These are phyloP conservation scores for Eurystomus glaucurus DNA, from an alignment of 2,797 vertebrate species.

Conservation along the genomic window DNA sequence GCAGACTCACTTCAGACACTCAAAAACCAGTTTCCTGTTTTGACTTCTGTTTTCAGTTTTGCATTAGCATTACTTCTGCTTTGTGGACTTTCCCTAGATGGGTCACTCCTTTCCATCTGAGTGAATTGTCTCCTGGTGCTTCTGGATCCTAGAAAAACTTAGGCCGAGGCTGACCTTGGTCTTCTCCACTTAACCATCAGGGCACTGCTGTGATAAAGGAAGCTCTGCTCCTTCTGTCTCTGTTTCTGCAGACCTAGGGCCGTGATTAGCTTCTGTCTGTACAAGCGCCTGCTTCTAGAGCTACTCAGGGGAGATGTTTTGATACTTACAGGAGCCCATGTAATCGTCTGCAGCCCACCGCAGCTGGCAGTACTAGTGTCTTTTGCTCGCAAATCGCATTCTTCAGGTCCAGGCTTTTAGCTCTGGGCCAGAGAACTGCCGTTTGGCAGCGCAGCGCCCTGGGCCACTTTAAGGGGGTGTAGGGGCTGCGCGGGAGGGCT, in stretches of 20 bases:
- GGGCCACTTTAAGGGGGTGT: accelerated
- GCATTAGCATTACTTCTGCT: background rate
- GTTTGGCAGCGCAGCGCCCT: accelerated
- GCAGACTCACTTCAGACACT: background rate
- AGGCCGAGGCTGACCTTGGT: background rate
- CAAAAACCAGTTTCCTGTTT: background rate
- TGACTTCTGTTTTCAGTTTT: background rate
- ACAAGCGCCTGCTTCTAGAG: background rate
- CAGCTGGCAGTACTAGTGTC: background rate
- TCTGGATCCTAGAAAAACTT: background rate
- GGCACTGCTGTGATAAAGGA: background rate
- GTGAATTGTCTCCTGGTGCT: background rate
- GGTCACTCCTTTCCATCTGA: background rate
- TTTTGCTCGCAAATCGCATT: background rate
- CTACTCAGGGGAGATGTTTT: accelerated
- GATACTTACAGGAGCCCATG: accelerated
- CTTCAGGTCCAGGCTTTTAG: background rate
- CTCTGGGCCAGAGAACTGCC: background rate
- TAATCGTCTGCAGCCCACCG: no score
- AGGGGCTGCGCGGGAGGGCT: accelerated
- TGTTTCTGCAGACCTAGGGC: background rate
- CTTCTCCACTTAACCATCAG: background rate
- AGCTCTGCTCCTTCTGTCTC: no score
- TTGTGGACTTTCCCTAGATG: background rate
- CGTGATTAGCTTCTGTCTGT: accelerated